Evolutionary conservation across 2,113 vertebrate species (phyloP), one percentile per base, ranked within the genome.

Genomic region (Misgurnus anguillicaudatus): DNA sequence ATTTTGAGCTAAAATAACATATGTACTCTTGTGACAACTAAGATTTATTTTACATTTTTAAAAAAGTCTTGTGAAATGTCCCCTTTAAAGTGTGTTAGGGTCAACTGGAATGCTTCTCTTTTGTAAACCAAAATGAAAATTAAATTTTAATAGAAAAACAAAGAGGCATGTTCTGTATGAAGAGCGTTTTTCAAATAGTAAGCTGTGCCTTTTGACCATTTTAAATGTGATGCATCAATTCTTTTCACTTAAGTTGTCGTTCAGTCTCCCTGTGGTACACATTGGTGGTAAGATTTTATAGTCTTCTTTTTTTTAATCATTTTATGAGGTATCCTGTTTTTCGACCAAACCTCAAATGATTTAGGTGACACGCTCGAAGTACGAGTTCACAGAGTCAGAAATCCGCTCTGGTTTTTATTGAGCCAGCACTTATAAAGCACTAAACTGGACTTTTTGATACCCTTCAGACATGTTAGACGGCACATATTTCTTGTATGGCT

Each of bases 311-410:
- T 19, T 16, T 51, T 8, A 4, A 45, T 61, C 8, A 13, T 61
- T 60, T 61, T 45, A 73, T 42, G 55, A 39, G 55, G 4, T 45
- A 61, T 74, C 71, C 71, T 45, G 57, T 61, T 74, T 74, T 61
- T 74, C 13, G 61, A 47, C 39, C 57, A 61, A 74, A 61, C 55
- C 71, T 47, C 57, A 55, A 61, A 74, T 61, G 19, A 74, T 47
- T 74, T 74, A 61, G 39, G 71, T 42, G 71, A 74, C 57, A 74
- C 38, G 39, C 55, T 45, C 61, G n/a, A 74, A 61, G 57, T 61
- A 61, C 42, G 61, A 74, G 71, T 74, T 61, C 71, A 4, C n/a
- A 7, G 1, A 21, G 55, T 38, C 57, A 74, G 38, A 74, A 45
- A 74, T 61, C 71, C 42, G 39, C 38, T 61, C 21, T 14, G 39